Percentiles rank a stretch among this genome's conserved stretches.
Evolutionary conservation across 2,113 vertebrate species (phyloP).

Genomic region (Equus przewalskii): DNA sequence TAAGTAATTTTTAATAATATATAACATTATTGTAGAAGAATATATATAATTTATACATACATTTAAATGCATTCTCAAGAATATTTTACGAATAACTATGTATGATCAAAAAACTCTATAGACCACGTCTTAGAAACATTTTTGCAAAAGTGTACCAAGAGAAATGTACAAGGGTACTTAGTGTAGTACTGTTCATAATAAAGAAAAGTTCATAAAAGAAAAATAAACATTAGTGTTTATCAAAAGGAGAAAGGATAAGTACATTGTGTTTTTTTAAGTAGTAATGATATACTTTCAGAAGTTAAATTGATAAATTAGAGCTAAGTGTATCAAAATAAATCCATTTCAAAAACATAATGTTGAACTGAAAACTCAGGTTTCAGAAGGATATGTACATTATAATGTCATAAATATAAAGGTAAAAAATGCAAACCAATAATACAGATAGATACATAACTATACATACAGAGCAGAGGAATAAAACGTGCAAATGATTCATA

Average conservation of each 20-base stretch:
- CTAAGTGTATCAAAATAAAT: neutral
- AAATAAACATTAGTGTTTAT: neutral
- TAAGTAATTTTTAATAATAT: neutral
- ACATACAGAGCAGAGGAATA: neutral
- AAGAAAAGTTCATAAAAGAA: neutral
- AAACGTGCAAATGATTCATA: neutral
- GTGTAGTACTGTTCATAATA: neutral
- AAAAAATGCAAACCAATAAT: neutral
- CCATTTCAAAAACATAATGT: neutral
- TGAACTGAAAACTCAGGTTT: neutral
- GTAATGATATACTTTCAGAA: conserved; percentile 1
- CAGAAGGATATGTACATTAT: neutral
- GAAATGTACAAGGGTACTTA: neutral
- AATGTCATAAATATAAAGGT: neutral
- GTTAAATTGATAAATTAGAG: neutral
- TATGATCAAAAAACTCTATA: neutral
- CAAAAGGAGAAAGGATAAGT: conserved; percentile 11
- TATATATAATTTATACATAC: neutral
- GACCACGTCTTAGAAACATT: neutral
- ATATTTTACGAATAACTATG: neutral
- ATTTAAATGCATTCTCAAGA: conserved; percentile 24
- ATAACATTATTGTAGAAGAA: neutral
- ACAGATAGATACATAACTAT: neutral
- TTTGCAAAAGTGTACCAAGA: neutral
- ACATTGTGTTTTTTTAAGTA: neutral